Conservation (phyloP, 2,797 vertebrate genomes). For the Tamandua tetradactyla region DNA sequence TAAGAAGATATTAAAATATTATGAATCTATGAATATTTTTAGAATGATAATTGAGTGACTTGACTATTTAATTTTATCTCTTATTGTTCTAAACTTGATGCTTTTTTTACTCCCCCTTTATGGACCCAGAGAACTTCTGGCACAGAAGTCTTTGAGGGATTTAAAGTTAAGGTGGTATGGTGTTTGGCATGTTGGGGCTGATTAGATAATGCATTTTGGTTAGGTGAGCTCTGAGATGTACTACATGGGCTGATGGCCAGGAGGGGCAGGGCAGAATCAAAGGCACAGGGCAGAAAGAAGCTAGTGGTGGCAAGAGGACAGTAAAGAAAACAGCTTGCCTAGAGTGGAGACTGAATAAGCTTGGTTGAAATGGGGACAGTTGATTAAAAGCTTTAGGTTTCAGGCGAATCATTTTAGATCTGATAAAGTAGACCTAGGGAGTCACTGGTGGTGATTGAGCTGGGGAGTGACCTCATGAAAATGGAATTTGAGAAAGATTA, state of each 20-base stretch:
- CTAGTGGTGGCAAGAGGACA: not conserved
- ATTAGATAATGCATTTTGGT: not conserved
- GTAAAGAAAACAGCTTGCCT: not conserved
- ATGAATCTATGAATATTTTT: not conserved
- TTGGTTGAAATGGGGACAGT: not conserved
- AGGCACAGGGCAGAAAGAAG: not conserved
- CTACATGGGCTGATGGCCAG: not conserved
- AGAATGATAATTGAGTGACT: constrained; percentile 3
- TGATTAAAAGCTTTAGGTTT: constrained; percentile 42
- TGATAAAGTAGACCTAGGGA: constrained; percentile 60
- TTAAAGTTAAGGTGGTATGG: not conserved
- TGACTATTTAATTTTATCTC: constrained; percentile 19
- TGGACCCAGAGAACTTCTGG: not conserved
- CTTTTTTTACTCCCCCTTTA: not conserved
- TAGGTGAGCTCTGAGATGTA: not conserved
- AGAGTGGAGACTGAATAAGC: not conserved
- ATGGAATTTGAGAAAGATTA: constrained; percentile 60
- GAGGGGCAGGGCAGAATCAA: not conserved
- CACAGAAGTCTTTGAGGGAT: not conserved
- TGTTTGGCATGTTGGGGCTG: not conserved
- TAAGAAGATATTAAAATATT: not conserved
- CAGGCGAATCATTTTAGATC: constrained; percentile 56
- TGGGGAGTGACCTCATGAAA: constrained; percentile 56
- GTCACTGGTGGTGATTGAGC: not conserved
- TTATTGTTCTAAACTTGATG: not conserved